Evolutionary conservation across 2,888 invertebrate species (phyloP), one percentile per base, ranked within the genome.

Genomic region (Abscondita cerata): DNA sequence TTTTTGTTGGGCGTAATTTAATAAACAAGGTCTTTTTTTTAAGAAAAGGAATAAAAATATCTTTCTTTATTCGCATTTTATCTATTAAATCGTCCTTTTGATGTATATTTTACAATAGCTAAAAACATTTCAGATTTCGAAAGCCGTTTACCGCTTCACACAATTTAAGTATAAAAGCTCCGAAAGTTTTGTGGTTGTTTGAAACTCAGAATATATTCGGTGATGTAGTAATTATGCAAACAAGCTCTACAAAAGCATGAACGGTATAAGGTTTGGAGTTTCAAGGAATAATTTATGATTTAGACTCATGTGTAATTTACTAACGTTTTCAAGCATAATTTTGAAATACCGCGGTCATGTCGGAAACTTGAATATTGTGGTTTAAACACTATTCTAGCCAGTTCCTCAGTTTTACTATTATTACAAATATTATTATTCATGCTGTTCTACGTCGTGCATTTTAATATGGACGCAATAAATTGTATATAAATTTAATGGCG

Each of bases 171-270:
- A 46, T 52, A 52, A 52, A 59, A 59, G 59, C 59, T 52, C 52
- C 33, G 59, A 52, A 59, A 59, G 59, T 59, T 58, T 47, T 48
- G 59, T 47, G 59, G 59, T 48, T 59, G 59, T 59, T 59, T 53
- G 38, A 59, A 59, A 59, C 59, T 59, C 52, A 41, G 59, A 47
- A 59, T 59, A 59, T 53, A 59, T 59, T 52, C 59, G 52, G 52
- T 31, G 52, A 59, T 59, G 54, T 60, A 50, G 50, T 56, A 61
- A 56, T 61, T 56, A 56, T 61, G 61, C 61, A 61, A 61, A 61
- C 61, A 55, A 52, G 61, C 52, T 50, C 36, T 52, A 62, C 61
- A 62, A 62, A 62, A 62, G 60, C 61, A 33, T 53, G 59, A 59
- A 56, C 44, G 55, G 56, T 41, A 44, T 44, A 54, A 59, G 55